A percentile compares a stretch with the other conserved stretches of the same genome.
phyloP scores from a whole-genome alignment of 2,113 vertebrate genomes.

The Sarotherodon lohbergeri region DNA sequence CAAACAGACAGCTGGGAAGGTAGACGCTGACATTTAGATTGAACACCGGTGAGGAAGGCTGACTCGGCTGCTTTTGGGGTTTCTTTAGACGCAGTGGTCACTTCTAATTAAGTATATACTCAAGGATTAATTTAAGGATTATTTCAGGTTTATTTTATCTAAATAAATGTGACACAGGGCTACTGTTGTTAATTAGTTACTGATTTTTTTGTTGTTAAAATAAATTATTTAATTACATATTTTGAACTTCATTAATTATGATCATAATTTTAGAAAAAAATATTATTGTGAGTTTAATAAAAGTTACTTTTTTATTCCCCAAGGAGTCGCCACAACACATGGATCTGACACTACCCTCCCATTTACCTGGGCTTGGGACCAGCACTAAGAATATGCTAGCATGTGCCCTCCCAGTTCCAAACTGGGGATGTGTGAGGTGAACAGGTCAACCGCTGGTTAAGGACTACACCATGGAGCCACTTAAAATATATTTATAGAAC shows the following conservation, averaged over 20 bases:
- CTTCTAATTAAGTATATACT: neutral
- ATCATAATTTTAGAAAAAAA: neutral
- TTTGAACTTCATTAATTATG: neutral
- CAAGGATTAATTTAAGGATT: neutral
- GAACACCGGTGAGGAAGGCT: neutral
- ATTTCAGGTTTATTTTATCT: neutral
- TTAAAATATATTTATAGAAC: neutral
- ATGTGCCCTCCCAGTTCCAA: neutral
- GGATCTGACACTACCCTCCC: neutral
- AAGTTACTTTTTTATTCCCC: neutral
- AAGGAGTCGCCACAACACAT: neutral
- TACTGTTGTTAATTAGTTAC: neutral
- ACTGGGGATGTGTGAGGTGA: neutral
- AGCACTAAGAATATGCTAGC: neutral
- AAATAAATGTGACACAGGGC: neutral
- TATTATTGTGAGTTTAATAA: neutral
- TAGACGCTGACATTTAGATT: slow-evolving; percentile 22
- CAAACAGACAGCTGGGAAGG: slow-evolving; percentile 19
- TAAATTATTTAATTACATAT: neutral
- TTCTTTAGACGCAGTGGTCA: neutral
- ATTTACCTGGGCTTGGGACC: neutral
- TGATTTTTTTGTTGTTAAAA: neutral
- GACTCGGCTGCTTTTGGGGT: slow-evolving; percentile 3
- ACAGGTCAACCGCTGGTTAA: neutral
- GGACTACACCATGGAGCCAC: neutral